Conservation (phyloP, 2,113 vertebrate genomes). For the Falco punctatus region DNA sequence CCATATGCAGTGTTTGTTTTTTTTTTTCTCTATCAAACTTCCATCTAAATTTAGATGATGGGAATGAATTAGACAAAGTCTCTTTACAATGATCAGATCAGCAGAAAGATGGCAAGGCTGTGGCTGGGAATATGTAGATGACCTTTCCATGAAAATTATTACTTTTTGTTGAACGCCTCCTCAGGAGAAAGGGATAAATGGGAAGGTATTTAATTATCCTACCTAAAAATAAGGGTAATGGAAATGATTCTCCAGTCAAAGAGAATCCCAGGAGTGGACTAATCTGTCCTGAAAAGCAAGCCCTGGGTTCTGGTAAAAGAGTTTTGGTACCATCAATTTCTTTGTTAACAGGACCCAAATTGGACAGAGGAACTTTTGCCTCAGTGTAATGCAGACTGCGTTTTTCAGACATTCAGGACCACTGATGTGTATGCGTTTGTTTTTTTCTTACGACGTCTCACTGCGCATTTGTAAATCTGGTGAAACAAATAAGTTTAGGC, state of each 20-base stretch:
- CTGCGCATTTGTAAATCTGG: neutral
- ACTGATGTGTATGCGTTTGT: fast-evolving
- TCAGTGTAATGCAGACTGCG: fast-evolving
- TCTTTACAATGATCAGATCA: neutral
- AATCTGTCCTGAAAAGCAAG: neutral
- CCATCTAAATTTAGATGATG: neutral
- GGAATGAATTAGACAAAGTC: neutral
- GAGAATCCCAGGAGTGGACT: neutral
- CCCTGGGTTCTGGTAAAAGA: neutral
- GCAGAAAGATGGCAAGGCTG: neutral
- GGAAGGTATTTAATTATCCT: neutral
- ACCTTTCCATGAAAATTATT: neutral
- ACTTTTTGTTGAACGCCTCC: neutral
- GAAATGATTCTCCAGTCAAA: neutral
- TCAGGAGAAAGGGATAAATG: neutral
- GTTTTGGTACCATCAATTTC: neutral
- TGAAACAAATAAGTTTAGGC: neutral
- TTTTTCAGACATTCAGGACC: neutral
- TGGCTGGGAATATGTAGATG: neutral
- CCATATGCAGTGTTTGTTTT: neutral
- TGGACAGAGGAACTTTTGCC: neutral
- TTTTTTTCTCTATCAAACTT: neutral
- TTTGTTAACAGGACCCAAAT: neutral
- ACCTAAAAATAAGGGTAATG: neutral
- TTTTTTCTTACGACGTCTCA: neutral